Evolutionary conservation across 53 echinoderm and acorn worm species (phyloP).

Genomic region (Apostichopus leukothele): DNA sequence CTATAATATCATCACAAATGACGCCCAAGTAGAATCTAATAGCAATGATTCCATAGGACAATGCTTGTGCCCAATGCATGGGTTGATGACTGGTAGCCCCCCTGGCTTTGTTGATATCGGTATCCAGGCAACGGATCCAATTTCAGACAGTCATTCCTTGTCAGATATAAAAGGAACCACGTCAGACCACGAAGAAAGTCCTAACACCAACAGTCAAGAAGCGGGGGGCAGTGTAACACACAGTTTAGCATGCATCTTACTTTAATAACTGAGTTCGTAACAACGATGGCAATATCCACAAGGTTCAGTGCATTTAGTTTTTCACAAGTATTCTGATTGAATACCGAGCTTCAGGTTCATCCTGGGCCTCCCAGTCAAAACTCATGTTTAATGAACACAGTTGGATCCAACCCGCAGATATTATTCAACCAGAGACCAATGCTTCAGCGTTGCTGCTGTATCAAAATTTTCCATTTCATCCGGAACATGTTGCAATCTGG

Average conservation of each 20-base stretch:
- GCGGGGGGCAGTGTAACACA: conserved; percentile 6
- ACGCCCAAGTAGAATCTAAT: background rate
- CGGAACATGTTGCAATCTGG: too few species aligned
- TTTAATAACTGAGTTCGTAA: background rate
- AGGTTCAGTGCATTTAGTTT: background rate
- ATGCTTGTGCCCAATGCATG: conserved; percentile 13
- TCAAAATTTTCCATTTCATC: too few species aligned
- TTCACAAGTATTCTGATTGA: background rate
- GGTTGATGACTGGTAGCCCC: background rate
- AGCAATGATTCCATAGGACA: background rate
- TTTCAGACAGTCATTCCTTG: conserved; percentile 1
- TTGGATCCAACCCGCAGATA: background rate
- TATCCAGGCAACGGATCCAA: conserved; percentile 20
- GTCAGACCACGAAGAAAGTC: background rate
- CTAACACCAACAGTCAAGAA: background rate
- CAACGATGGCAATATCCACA: background rate
- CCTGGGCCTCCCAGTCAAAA: background rate
- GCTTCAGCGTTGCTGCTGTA: too few species aligned
- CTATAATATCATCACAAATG: background rate
- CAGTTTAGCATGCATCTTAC: conserved; percentile 20
- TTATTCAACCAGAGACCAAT: too few species aligned
- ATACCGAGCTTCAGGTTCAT: too few species aligned
- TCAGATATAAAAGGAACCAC: conserved; percentile 32
- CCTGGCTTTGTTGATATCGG: background rate
- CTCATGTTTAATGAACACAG: background rate